A percentile compares a stretch with the other conserved stretches of the same genome.
Conservation (phyloP, 2,888 invertebrate genomes). For the Athalia cordata region DNA sequence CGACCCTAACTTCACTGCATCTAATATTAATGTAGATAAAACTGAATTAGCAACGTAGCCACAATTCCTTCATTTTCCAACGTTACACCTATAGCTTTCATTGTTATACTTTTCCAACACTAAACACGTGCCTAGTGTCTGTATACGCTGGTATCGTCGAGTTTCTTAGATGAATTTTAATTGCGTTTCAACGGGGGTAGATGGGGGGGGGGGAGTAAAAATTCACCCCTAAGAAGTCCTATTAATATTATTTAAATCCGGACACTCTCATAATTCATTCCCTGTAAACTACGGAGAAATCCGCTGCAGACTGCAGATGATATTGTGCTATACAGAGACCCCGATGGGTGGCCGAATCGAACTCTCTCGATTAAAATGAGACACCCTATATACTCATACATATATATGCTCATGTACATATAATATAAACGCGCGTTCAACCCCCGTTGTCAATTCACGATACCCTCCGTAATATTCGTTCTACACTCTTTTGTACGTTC, state of each 20-base stretch:
- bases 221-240: neutral
- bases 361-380: neutral
- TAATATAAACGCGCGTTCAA: neutral
- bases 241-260: conserved; percentile 30
- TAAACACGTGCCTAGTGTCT: neutral
- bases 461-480: conserved; percentile 22
- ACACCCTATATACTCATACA: neutral
- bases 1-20: no score
- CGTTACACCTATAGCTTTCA: no score
- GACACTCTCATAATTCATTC: conserved; percentile 17
- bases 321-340: no score
- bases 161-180: conserved; percentile 13
- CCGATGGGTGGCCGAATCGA: conserved; percentile 23
- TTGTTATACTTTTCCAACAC: neutral
- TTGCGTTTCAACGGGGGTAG: conserved; percentile 8
- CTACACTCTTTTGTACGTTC: neutral
- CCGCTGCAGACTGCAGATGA: neutral
- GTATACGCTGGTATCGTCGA: neutral
- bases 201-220: neutral
- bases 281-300: neutral
- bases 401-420: neutral
- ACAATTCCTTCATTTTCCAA: no score
- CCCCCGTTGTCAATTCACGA: conserved; percentile 29
- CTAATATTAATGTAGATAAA: no score
- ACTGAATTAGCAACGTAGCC: no score